A percentile compares a stretch with the other conserved stretches of the same genome.
Evolutionary conservation across 2,888 invertebrate species (phyloP).

Genomic region (Sympetrum striolatum): DNA sequence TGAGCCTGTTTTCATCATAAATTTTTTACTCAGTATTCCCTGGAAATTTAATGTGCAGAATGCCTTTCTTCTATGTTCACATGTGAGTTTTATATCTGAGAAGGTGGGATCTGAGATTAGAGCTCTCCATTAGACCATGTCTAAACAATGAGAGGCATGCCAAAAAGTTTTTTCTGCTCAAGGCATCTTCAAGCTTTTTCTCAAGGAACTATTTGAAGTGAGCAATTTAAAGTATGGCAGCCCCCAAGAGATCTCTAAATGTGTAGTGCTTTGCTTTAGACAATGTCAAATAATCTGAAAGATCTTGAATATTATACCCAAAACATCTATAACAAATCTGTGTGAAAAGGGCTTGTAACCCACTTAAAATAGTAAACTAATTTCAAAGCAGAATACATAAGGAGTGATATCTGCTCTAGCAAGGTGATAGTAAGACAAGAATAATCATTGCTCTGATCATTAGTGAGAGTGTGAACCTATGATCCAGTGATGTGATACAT

Average conservation of each 20-base stretch:
- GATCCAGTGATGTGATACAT: conserved; percentile 36
- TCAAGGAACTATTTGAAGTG: neutral
- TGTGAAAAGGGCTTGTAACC: conserved; percentile 10
- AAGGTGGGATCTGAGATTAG: neutral
- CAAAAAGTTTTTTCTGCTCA: neutral
- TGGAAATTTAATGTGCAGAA: neutral
- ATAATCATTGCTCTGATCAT: neutral
- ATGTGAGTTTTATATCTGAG: neutral
- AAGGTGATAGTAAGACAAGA: conserved; percentile 5
- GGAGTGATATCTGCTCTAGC: neutral
- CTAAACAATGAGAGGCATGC: neutral
- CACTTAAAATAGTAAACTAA: conserved; percentile 1
- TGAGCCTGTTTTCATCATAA: neutral
- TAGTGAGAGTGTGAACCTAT: conserved; percentile 8
- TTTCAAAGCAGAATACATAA: neutral
- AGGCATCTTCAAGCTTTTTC: neutral
- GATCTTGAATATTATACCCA: neutral
- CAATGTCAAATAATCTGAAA: neutral
- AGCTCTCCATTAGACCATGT: neutral
- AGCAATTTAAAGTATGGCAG: neutral
- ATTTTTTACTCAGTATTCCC: neutral
- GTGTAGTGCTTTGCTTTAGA: conserved; percentile 36
- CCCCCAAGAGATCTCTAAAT: neutral
- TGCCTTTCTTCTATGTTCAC: neutral
- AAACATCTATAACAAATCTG: neutral